phyloP scores from a whole-genome alignment of 2,888 invertebrate genomes.

The Aproaerema taeniolella region DNA sequence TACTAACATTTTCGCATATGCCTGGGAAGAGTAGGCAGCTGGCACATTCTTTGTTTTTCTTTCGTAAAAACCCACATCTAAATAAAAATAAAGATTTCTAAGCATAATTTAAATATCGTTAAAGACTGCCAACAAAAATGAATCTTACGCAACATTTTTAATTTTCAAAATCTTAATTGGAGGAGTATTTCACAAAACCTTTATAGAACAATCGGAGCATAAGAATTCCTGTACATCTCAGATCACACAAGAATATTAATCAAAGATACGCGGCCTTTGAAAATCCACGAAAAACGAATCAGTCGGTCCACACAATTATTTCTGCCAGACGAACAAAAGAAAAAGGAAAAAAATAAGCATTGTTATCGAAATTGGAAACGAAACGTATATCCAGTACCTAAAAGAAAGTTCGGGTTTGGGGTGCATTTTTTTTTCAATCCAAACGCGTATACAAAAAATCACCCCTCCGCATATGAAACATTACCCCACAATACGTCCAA shows the following conservation, averaged over 20 bases:
- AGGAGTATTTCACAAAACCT: slow-evolving; percentile 27
- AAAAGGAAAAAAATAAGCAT: slow-evolving; percentile 60
- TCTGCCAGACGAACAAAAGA: slow-evolving; percentile 45
- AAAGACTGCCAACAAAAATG: too few species aligned
- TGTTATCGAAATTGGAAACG: slow-evolving; percentile 75
- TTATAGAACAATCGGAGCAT: slow-evolving; percentile 40
- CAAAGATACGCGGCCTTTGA: slow-evolving; percentile 37
- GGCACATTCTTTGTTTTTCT: too few species aligned
- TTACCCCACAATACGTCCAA: slow-evolving; percentile 68
- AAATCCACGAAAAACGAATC: slow-evolving; percentile 50
- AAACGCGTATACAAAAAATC: slow-evolving; percentile 60
- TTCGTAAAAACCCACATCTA: too few species aligned
- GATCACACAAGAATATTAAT: slow-evolving; percentile 33
- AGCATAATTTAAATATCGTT: too few species aligned
- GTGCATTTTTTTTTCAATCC: slow-evolving; percentile 64
- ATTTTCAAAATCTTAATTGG: too few species aligned
- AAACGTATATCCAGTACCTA: slow-evolving; percentile 63
- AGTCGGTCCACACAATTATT: slow-evolving; percentile 59
- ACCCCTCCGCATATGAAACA: slow-evolving; percentile 71
- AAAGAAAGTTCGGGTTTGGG: slow-evolving; percentile 58
- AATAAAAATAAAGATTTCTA: too few species aligned
- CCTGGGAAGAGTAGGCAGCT: too few species aligned
- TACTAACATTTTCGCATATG: too few species aligned
- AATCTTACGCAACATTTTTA: too few species aligned
- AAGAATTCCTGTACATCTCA: slow-evolving; percentile 43